Evolutionary conservation across 2,888 invertebrate genomes (phyloP).

Genomic region (Rhingia rostrata): DNA sequence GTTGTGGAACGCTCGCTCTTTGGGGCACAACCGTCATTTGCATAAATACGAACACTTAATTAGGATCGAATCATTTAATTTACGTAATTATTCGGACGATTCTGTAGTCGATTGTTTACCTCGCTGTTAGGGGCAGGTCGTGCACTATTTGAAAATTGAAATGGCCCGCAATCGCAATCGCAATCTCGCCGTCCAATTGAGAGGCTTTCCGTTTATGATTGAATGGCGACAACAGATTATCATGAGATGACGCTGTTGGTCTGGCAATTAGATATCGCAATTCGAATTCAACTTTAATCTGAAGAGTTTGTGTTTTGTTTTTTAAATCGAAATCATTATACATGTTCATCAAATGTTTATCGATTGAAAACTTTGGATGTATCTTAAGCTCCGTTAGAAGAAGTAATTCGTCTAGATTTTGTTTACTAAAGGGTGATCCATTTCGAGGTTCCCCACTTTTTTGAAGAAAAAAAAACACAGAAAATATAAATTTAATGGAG

Average conservation of each 20-base stretch:
- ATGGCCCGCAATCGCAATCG: conserved; percentile 37
- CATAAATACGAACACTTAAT: conserved; percentile 69
- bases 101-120: conserved; percentile 55
- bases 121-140: conserved; percentile 56
- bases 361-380: no score
- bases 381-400: no score
- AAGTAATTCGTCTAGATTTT: no score
- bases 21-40: conserved; percentile 44
- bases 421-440: no score
- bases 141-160: conserved; percentile 27
- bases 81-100: conserved; percentile 68
- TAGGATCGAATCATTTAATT: conserved; percentile 72
- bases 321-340: conserved; percentile 23
- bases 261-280: conserved; percentile 7
- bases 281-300: not conserved
- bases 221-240: conserved; percentile 7
- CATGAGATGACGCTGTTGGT: conserved; percentile 17
- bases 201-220: conserved; percentile 49
- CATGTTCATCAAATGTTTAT: no score
- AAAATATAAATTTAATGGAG: no score
- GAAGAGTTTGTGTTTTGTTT: not conserved
- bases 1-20: conserved; percentile 11
- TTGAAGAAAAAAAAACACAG: no score
- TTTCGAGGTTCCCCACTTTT: no score
- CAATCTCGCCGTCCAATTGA: conserved; percentile 47